phyloP scores from a whole-genome alignment of 2,888 invertebrate genomes.

The Amblyteles armatorius region DNA sequence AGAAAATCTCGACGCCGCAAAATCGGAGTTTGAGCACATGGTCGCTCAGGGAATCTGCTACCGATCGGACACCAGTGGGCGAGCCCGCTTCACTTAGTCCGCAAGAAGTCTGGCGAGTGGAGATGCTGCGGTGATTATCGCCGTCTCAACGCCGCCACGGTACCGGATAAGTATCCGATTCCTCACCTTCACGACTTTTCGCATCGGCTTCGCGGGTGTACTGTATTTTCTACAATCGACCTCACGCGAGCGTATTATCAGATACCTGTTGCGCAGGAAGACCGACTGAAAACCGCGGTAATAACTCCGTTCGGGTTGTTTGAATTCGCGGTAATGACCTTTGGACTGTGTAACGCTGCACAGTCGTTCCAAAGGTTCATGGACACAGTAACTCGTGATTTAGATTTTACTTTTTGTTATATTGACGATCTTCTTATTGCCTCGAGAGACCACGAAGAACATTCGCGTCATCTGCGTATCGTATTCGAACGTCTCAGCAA shows the following conservation, averaged over 20 bases:
- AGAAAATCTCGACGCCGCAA: conserved; percentile 71
- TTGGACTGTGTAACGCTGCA: conserved; percentile 7
- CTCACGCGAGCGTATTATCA: conserved; percentile 60
- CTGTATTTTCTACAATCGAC: conserved; percentile 52
- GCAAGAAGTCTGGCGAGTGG: conserved; percentile 69
- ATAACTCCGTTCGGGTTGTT: conserved; percentile 34
- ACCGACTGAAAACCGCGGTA: conserved; percentile 34
- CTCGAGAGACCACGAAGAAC: conserved; percentile 66
- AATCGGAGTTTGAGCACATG: conserved; percentile 70
- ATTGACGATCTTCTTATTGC: conserved; percentile 35
- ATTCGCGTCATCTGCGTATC: conserved; percentile 62
- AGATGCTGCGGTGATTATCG: conserved; percentile 76
- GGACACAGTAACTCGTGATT: conserved; percentile 1
- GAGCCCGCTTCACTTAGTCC: conserved; percentile 74
- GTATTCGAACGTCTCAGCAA: conserved; percentile 62
- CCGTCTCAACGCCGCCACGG: conserved; percentile 71
- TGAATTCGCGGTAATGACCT: conserved; percentile 4
- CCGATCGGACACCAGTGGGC: conserved; percentile 74
- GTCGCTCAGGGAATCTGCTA: conserved; percentile 71
- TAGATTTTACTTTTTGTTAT: conserved; percentile 36
- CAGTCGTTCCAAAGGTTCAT: conserved; percentile 29
- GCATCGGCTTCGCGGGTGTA: conserved; percentile 1
- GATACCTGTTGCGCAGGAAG: conserved; percentile 45
- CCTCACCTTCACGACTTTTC: conserved; percentile 44
- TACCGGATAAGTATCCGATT: conserved; percentile 69